These are phyloP conservation scores for Microplitis demolitor DNA, from an alignment of 1,140 invertebrate species.

Conservation along the genomic window DNA sequence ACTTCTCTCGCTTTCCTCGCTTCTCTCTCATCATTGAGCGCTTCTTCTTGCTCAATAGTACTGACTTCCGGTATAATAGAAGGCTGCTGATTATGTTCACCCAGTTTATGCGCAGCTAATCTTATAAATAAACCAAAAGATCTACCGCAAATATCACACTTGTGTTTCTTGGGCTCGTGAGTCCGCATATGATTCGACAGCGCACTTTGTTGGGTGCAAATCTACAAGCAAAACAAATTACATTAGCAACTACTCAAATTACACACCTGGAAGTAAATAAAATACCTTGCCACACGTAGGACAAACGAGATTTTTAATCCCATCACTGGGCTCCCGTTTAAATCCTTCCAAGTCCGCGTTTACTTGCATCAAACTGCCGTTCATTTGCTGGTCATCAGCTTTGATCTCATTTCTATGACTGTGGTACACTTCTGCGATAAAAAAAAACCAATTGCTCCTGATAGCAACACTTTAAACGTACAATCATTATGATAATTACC, in stretches of 20 bases:
- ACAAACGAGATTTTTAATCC: slow-evolving; percentile 42
- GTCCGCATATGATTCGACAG: slow-evolving; percentile 56
- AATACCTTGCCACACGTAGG: slow-evolving; percentile 51
- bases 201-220: slow-evolving; percentile 52
- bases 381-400: background rate
- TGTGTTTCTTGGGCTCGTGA: slow-evolving; percentile 50
- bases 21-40: slow-evolving; percentile 48
- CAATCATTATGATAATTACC: slow-evolving; percentile 42
- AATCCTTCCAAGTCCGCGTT: slow-evolving; percentile 27
- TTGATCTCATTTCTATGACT: slow-evolving; percentile 28
- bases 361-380: slow-evolving; percentile 1
- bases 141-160: slow-evolving; percentile 52
- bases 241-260: background rate
- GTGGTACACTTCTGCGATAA: slow-evolving; percentile 28
- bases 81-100: slow-evolving; percentile 45
- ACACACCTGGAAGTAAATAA: background rate
- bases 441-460: slow-evolving; percentile 20
- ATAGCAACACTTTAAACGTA: too few relatives aligned
- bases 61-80: slow-evolving; percentile 38
- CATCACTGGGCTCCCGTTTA: slow-evolving; percentile 39
- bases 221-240: slow-evolving; percentile 28
- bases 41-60: slow-evolving; percentile 50
- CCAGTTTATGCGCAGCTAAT: slow-evolving; percentile 44
- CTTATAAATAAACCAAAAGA: slow-evolving; percentile 50
- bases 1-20: slow-evolving; percentile 47